Evolutionary conservation across 1,140 invertebrate genomes (phyloP), one percentile per base, ranked within the genome.

Genomic region (Apolygus lucorum): DNA sequence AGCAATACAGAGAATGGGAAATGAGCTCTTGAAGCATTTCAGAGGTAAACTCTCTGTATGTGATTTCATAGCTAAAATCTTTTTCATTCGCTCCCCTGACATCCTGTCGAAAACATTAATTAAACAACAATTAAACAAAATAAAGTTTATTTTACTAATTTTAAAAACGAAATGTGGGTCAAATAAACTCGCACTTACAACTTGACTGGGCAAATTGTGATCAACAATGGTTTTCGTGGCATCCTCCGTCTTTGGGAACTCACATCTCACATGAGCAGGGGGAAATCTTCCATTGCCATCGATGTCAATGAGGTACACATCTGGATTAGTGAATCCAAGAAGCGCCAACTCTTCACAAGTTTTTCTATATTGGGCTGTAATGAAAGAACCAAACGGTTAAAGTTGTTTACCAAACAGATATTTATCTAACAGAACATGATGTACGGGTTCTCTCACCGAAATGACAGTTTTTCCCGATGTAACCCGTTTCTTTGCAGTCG

Each of bases 271-370:
- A 74, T 93, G 86, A 1, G 91, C 90, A 0, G 93, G 93, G 26
- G 92, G 90, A 75, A 94, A 92, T 67, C 88, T 86, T 0, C 94
- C 94, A 77, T 95, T 94, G 1, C 93, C 92, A 78, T 97, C 94
- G 68, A 96, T 93, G 75, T 96, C 94, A 70, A 95, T 81, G 28
- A 88, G 82, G 76, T 95, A 96, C 0, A 95, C 91, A 73, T 94
- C 92, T 49, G 92, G 90, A 75, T 92, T 86, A 0, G 88, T 92
- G 74, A 91, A 91, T 4, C 86, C 87, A 2, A 95, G 78, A 1
- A 95, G 81, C 13, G 92, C 93, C 59, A 96, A 77, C 76, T 96
- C 93, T 80, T 96, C 93, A 78, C 94, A 97, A 0, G 93, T 95
- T 77, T 92, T 90, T 70, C 91, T 86, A 76, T 92, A 93, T 67